Percentiles rank a stretch among this genome's conserved stretches.
Conservation (phyloP, 2,888 invertebrate genomes). For the Nasonovia ribisnigri region DNA sequence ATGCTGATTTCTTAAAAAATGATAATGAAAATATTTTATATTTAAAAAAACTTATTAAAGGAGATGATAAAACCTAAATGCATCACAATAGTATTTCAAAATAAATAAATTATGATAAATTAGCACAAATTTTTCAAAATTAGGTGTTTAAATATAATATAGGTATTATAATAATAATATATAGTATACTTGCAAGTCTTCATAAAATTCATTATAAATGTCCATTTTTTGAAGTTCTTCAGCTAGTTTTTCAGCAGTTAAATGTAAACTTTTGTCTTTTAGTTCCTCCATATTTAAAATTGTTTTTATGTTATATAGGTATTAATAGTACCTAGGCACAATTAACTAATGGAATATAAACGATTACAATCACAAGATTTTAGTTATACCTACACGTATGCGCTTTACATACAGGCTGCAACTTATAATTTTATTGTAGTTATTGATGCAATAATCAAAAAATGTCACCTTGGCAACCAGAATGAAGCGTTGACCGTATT, state of each 20-base stretch:
- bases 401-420: neutral
- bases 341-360: neutral
- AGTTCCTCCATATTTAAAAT: conserved; percentile 72
- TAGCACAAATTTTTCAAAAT: neutral
- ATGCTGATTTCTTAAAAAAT: neutral
- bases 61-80: neutral
- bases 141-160: neutral
- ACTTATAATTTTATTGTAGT: neutral
- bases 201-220: conserved; percentile 82
- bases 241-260: conserved; percentile 83
- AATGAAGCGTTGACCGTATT: neutral
- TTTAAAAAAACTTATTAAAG: neutral
- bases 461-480: conserved; percentile 35
- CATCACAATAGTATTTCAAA: neutral
- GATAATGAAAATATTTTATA: neutral
- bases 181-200: conserved; percentile 86
- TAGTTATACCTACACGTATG: neutral
- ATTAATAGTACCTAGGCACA: neutral
- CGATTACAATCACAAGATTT: neutral
- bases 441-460: conserved; percentile 46
- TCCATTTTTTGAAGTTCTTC: conserved; percentile 82
- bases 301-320: neutral
- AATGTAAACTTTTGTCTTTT: conserved; percentile 78
- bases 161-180: no score
- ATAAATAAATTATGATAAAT: neutral